phyloP scores from a whole-genome alignment of 2,113 vertebrate genomes.

The Lota lota region DNA sequence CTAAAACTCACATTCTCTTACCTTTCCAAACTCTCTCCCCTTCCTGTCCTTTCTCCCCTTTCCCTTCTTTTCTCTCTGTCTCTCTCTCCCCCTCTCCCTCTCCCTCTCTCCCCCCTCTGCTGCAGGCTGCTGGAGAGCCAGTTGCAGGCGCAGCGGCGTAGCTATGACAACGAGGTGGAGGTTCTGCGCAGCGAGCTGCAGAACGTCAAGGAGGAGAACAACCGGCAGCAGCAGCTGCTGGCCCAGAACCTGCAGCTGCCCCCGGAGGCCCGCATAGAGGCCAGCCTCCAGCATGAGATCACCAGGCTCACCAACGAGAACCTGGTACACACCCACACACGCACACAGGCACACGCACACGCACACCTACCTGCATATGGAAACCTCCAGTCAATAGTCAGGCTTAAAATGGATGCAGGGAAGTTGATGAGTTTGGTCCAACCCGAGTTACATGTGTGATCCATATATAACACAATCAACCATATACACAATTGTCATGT shows the following conservation, averaged over 20 bases:
- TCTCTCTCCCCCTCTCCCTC: neutral
- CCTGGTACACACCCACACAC: slow-evolving; percentile 72
- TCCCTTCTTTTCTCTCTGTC: neutral
- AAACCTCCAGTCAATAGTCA: neutral
- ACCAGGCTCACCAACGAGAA: slow-evolving; percentile 97
- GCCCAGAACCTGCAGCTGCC: slow-evolving; percentile 97
- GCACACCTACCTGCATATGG: slow-evolving; percentile 43
- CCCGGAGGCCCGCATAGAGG: slow-evolving; percentile 93
- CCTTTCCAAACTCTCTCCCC: no score
- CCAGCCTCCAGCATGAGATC: slow-evolving; percentile 97
- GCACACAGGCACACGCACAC: neutral
- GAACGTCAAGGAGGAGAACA: slow-evolving; percentile 94
- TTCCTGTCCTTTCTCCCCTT: neutral
- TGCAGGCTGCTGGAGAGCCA: slow-evolving; percentile 90
- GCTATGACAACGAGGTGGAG: slow-evolving; percentile 87
- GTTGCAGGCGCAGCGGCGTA: slow-evolving; percentile 89
- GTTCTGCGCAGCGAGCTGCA: slow-evolving; percentile 88
- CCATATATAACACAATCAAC: no score
- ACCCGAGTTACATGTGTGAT: no score
- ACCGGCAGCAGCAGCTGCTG: slow-evolving; percentile 94
- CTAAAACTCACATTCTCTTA: no score
- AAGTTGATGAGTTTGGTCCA: no score
- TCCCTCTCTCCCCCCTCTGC: neutral
- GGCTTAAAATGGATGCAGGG: neutral
- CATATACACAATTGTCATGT: no score